phyloP scores from a whole-genome alignment of 2,113 vertebrate genomes.

The Orthonyx spaldingii region DNA sequence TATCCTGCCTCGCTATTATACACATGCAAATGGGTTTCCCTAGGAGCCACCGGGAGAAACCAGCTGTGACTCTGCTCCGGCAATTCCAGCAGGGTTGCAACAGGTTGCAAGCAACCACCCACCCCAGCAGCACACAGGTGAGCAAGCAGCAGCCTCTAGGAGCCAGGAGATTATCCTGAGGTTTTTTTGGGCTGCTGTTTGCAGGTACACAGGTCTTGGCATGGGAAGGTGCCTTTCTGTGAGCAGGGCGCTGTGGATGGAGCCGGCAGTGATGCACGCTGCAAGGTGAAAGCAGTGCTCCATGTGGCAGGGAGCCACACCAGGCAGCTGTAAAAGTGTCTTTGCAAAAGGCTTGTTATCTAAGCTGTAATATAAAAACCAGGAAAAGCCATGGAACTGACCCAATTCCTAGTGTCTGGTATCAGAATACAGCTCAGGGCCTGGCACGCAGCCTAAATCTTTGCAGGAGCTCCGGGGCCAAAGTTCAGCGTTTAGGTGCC shows the following conservation, averaged over 20 bases:
- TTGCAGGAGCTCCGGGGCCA: background rate
- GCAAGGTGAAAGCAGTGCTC: background rate
- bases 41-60: background rate
- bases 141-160: background rate
- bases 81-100: background rate
- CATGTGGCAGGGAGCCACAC: background rate
- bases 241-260: background rate
- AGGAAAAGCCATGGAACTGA: background rate
- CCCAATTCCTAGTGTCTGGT: rapidly evolving
- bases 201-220: background rate
- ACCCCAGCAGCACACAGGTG: background rate
- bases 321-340: background rate
- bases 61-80: background rate
- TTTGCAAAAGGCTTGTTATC: background rate
- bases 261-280: rapidly evolving
- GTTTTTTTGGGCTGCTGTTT: background rate
- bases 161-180: background rate
- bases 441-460: background rate
- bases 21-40: background rate
- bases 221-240: background rate
- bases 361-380: background rate
- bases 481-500: background rate
- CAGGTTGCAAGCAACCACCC: background rate
- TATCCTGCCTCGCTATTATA: background rate
- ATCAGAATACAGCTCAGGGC: background rate